Evolutionary conservation across 2,888 invertebrate genomes (phyloP).

Genomic region (Drosophila hamatofila): DNA sequence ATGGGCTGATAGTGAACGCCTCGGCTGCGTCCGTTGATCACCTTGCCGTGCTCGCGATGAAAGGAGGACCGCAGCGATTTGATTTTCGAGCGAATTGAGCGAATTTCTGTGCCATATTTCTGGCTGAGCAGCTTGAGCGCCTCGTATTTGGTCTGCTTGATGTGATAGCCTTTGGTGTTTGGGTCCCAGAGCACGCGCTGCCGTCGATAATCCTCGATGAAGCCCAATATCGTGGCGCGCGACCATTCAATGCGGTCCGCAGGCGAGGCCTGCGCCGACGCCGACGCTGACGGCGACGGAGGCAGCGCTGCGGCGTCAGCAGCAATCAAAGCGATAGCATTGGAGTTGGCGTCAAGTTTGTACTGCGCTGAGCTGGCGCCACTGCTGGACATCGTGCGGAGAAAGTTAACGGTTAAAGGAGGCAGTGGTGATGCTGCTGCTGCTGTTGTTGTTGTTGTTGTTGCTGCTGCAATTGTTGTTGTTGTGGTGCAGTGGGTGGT

Average conservation of each 20-base stretch:
- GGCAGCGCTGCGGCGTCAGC: constrained; percentile 61
- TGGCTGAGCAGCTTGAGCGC: constrained; percentile 82
- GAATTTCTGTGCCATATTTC: constrained; percentile 84
- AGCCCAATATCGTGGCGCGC: constrained; percentile 83
- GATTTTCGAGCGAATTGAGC: constrained; percentile 84
- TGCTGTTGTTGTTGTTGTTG: not conserved
- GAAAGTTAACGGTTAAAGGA: constrained; percentile 68
- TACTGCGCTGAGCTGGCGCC: constrained; percentile 64
- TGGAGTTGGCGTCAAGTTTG: constrained; percentile 69
- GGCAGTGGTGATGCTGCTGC: constrained; percentile 23
- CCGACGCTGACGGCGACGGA: constrained; percentile 46
- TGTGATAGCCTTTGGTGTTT: constrained; percentile 84
- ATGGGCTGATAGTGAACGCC: constrained; percentile 84
- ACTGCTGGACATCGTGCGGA: constrained; percentile 75
- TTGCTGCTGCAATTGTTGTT: constrained; percentile 13
- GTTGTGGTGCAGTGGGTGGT: constrained; percentile 32
- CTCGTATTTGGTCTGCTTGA: constrained; percentile 84
- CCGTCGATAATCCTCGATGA: constrained; percentile 83
- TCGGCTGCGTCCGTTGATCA: constrained; percentile 82
- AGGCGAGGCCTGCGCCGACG: constrained; percentile 37
- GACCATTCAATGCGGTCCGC: constrained; percentile 84
- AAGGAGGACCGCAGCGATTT: constrained; percentile 84
- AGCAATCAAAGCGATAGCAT: constrained; percentile 60
- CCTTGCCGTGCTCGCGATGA: constrained; percentile 84
- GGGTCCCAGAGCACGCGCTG: constrained; percentile 84